Evolutionary conservation across 2,797 vertebrate species (phyloP).

Genomic region (Tinamus major): DNA sequence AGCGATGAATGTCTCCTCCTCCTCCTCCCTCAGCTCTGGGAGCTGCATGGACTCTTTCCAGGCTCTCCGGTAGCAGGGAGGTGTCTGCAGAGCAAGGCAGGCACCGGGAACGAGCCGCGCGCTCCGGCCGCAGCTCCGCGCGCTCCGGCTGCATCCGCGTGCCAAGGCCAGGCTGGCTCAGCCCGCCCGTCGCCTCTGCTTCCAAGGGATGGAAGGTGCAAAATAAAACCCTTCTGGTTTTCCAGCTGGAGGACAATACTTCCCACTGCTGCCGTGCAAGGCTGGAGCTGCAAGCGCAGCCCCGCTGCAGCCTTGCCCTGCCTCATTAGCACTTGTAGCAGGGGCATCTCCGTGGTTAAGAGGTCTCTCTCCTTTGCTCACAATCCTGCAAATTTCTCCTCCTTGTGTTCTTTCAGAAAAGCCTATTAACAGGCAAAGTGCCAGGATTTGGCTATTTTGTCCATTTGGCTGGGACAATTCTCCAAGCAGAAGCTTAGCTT

Average conservation of each 20-base stretch:
- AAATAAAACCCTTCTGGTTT: neutral
- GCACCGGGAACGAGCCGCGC: neutral
- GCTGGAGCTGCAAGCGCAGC: neutral
- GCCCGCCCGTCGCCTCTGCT: neutral
- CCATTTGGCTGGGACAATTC: neutral
- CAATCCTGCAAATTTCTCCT: neutral
- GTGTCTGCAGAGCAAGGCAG: neutral
- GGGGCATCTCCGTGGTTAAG: neutral
- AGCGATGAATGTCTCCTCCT: neutral
- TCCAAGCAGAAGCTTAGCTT: neutral
- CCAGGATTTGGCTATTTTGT: neutral
- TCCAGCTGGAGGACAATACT: neutral
- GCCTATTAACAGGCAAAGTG: neutral
- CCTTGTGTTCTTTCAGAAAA: neutral
- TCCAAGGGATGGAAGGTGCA: neutral
- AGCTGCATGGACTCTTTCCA: neutral
- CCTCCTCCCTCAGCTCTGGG: neutral
- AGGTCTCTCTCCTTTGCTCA: neutral
- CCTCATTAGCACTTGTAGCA: neutral
- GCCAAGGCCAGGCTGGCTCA: neutral
- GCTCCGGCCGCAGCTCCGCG: neutral
- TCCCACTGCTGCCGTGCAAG: neutral
- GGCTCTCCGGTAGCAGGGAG: neutral
- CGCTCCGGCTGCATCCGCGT: neutral
- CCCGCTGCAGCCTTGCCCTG: neutral